Evolutionary conservation across 2,888 invertebrate genomes (phyloP), one percentile per base, ranked within the genome.

Genomic region (Leptura quadrifasciata): DNA sequence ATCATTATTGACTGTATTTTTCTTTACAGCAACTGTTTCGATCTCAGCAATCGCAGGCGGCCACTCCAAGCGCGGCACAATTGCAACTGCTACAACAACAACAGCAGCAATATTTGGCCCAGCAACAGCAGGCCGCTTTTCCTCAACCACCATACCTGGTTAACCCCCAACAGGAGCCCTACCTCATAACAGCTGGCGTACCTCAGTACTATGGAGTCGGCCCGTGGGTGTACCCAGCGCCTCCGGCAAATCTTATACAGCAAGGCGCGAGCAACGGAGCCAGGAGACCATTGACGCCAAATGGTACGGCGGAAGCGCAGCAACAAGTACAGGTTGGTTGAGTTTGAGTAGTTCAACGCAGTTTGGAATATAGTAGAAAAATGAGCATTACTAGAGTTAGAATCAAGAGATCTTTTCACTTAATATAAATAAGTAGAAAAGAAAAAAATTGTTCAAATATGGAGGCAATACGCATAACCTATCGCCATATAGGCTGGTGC

Each of bases 201-300:
- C 97, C 97, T 70, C 97, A 97, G 86, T 98, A 98, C 91, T 98
- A 98, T 90, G 95, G 96, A 75, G 95, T 97, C 81, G 94, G 94
- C 67, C 97, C 97, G 35, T 98, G 98, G 97, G 96, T 98, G 86
- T 98, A 98, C 90, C 97, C 97, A 5, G 87, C 87, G 10, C 83
- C 85, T 4, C 86, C 87, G n/a, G 93, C 95, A 61, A 93, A 94
- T 87, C 91, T 94, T 84, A 92, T 94, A 86, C 94, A 94, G 83
- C 94, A 94, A 85, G 91, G 91, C 80, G 91, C 92, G 83, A 91
- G 92, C 87, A 88, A 91, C 87, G 90, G 91, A 84, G 94, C 94
- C 84, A 91, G 95, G 79, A 92, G 96, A 88, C 96, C 95, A 80
- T 92, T 95, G 83, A 95, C 95, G 79, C 95, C 96, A 76, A 93